Evolutionary conservation across 2,113 vertebrate genomes (phyloP), one percentile per base, ranked within the genome.

Genomic region (Pterocles orientalis): DNA sequence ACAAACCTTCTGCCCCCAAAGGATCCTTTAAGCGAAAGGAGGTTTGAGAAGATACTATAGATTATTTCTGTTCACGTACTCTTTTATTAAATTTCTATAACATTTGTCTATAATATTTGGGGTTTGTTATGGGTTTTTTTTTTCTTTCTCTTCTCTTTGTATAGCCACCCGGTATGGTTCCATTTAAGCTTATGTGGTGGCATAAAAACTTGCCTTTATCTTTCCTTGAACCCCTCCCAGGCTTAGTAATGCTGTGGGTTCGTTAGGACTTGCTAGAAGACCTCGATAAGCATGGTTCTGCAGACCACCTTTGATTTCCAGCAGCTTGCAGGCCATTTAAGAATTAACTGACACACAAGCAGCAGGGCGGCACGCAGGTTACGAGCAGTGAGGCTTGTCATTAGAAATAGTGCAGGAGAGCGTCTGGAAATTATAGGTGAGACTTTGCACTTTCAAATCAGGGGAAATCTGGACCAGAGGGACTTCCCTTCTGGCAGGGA

Each of bases 391-490:
- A 24, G 80, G 5, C 3, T 48, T 43, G 16, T 50, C 25, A 2
- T 61, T 53, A n/a, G 47, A 50, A 73, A 17, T n/a, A 48, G 56
- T 12, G 28, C 64, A 62, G 39, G 47, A 15, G 34, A 58, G 23
- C 36, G 25, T 21, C 70, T 82, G 75, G 69, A 82, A 51, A 20
- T 47, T 29, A 5, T 5, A 79, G 80, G 14, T 50, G 60, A 71
- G 61, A 72, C 73, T 20, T 50, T 57, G 9, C 14, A 4, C 17
- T 53, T 66, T 48, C 25, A 28, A 60, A 72, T 0, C 3, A 0
- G 28, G 9, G 34, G 10, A 47, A 66, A 2, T 41, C 9, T 84
- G 36, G 19, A 20, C 19, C 64, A 50, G 18, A 70, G 41, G 12
- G 43, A 6, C 21, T 64, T 88, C 16, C 33, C 18, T 80, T 58